phyloP scores from a whole-genome alignment of 2,113 vertebrate species.

The Cyprinodon tularosa region DNA sequence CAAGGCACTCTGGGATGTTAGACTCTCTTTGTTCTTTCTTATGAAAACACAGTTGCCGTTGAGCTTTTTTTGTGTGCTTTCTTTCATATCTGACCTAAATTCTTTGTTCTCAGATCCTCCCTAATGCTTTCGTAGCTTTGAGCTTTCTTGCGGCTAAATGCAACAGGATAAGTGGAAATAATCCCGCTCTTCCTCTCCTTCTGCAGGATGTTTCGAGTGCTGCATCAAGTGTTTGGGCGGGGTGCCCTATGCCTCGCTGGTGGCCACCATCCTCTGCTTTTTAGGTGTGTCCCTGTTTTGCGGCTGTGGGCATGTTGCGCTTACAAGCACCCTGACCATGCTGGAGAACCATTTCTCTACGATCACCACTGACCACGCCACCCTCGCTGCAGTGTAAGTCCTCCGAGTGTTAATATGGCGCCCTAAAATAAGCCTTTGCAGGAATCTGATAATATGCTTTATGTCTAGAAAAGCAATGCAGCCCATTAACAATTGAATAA shows the following conservation, averaged over 20 bases:
- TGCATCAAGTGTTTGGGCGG: constrained; percentile 99
- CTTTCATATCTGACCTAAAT: constrained; percentile 15
- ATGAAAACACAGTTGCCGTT: background rate
- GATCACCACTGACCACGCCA: constrained; percentile 87
- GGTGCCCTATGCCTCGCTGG: constrained; percentile 96
- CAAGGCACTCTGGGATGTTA: constrained; percentile 1
- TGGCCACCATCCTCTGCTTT: constrained; percentile 99
- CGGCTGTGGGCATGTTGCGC: constrained; percentile 94
- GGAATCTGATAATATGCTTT: background rate
- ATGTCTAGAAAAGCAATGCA: too few relatives aligned
- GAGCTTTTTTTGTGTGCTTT: background rate
- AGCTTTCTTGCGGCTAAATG: background rate
- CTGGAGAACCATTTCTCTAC: constrained; percentile 94
- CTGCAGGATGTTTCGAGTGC: constrained; percentile 97
- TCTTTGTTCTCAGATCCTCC: constrained; percentile 1
- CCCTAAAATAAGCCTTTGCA: background rate
- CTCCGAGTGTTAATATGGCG: background rate
- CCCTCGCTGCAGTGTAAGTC: constrained; percentile 92
- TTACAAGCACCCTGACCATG: constrained; percentile 91
- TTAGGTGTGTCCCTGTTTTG: constrained; percentile 96
- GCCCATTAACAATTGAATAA: too few relatives aligned
- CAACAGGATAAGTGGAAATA: background rate
- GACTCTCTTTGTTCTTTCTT: background rate
- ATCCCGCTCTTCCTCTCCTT: constrained; percentile 45
- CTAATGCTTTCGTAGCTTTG: constrained; percentile 6